Conservation (phyloP, 92 coral and sea anemone genomes). For the Paragorgia papillata region DNA sequence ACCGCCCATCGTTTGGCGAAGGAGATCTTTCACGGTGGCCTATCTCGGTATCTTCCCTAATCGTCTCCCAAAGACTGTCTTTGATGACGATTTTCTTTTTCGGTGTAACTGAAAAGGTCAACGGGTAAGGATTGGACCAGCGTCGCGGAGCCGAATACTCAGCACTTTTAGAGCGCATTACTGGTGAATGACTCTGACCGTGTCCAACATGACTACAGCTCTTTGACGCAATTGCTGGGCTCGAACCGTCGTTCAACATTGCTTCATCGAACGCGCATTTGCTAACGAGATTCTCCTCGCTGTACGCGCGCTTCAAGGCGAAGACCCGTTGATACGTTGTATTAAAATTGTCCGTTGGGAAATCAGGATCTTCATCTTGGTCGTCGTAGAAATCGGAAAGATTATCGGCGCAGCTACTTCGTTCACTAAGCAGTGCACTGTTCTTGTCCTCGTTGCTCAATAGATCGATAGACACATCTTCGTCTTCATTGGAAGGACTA, state of each 20-base stretch:
- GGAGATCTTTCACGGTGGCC: neutral
- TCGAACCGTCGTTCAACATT: neutral
- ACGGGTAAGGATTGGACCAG: neutral
- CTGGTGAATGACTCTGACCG: constrained; percentile 2
- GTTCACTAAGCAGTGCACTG: constrained; percentile 30
- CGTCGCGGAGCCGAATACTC: neutral
- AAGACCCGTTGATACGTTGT: constrained; percentile 25
- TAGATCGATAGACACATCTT: constrained; percentile 9
- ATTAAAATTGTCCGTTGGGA: neutral
- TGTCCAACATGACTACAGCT: constrained; percentile 16
- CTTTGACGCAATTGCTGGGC: neutral
- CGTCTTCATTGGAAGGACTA: neutral
- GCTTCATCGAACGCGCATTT: constrained; percentile 8
- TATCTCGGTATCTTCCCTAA: constrained; percentile 5
- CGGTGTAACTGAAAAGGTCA: constrained; percentile 35
- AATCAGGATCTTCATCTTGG: neutral
- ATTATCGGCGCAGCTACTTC: constrained; percentile 17
- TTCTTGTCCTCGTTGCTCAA: constrained; percentile 12
- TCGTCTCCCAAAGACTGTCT: constrained; percentile 42
- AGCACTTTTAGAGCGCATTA: constrained; percentile 30
- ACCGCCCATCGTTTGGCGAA: neutral
- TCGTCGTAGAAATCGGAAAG: constrained; percentile 15
- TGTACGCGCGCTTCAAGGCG: constrained; percentile 11
- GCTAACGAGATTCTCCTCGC: constrained; percentile 33
- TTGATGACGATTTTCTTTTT: constrained; percentile 37